Conservation (phyloP, 2,888 invertebrate species). For the Zootermopsis nevadensis region DNA sequence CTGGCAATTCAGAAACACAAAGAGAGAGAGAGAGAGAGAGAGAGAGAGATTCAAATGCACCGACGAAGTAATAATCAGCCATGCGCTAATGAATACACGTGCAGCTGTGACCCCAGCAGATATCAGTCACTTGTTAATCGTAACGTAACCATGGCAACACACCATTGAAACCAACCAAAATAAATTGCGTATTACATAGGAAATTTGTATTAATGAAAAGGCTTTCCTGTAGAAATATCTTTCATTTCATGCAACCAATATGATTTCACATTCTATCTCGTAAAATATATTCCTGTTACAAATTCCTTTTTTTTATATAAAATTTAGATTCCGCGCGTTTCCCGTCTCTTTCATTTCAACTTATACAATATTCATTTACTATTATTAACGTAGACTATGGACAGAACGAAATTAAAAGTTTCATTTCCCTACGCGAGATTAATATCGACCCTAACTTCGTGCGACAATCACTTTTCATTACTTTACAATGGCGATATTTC, state of each 20-base stretch:
- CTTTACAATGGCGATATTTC: background rate
- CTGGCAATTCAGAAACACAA: too few relatives aligned
- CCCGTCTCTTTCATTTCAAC: background rate
- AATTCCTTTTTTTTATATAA: too few relatives aligned
- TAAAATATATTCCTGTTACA: background rate
- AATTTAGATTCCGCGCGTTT: background rate
- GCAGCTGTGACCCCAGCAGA: background rate
- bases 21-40: background rate
- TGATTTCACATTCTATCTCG: background rate
- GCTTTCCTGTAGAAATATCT: background rate
- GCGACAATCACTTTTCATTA: background rate
- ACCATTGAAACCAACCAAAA: background rate
- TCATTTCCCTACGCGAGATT: background rate
- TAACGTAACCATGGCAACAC: background rate
- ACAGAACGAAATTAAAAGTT: background rate
- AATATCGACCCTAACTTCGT: conserved; percentile 2
- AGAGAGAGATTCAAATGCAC: background rate
- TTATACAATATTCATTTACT: background rate
- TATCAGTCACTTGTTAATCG: background rate
- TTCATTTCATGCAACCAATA: background rate
- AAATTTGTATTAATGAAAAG: background rate
- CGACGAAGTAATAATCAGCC: background rate
- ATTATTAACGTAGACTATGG: background rate
- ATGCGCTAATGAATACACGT: background rate
- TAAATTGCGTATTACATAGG: too few relatives aligned